These are phyloP conservation scores for Silurus glanis DNA, from an alignment of 2,113 vertebrate genomes.

Conservation along the genomic window DNA sequence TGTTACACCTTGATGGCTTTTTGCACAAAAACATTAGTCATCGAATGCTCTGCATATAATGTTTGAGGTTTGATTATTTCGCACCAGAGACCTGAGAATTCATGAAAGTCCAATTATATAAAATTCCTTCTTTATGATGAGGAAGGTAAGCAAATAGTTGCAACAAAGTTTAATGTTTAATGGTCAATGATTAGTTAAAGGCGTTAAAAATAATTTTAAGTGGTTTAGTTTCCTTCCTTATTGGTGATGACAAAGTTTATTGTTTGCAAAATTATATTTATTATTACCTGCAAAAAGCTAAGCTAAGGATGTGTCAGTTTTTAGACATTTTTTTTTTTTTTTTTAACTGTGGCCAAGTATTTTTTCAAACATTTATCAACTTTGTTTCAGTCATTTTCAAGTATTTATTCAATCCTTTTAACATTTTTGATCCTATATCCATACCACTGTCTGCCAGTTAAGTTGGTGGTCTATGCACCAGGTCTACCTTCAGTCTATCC, in stretches of 20 bases:
- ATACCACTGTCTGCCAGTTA: neutral
- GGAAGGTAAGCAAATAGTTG: neutral
- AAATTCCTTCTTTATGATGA: neutral
- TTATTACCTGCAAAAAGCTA: neutral
- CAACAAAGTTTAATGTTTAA: neutral
- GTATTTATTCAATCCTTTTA: neutral
- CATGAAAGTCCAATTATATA: neutral
- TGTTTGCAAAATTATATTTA: too few relatives aligned
- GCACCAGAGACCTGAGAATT: neutral
- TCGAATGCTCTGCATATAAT: neutral
- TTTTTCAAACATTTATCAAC: neutral
- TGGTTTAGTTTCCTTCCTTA: neutral
- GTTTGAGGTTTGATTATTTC: neutral
- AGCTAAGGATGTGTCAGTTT: neutral
- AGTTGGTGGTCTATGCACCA: neutral
- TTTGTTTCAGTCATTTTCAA: neutral
- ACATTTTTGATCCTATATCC: neutral
- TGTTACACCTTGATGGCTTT: constrained; percentile 1
- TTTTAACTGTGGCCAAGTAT: neutral
- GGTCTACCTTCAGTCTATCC: neutral
- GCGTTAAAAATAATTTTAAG: neutral
- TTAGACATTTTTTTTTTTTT: too few relatives aligned
- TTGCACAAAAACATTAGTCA: neutral
- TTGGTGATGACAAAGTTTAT: neutral
- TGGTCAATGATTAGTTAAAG: neutral